Conservation (phyloP, 1,140 invertebrate species). For the Asbolus verrucosus region DNA sequence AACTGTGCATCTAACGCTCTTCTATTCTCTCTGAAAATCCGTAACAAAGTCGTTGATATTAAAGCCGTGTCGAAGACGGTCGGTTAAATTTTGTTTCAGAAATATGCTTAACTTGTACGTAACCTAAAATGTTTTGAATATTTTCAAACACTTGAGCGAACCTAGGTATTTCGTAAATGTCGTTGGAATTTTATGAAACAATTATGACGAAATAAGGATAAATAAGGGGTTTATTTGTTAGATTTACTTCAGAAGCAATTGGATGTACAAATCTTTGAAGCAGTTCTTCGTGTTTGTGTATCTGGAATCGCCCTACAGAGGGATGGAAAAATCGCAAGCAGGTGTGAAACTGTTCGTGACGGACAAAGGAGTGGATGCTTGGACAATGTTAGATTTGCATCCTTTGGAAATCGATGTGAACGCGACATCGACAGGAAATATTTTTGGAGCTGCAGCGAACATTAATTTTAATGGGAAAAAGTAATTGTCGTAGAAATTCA, state of each 20-base stretch:
- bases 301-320: slow-evolving; percentile 68
- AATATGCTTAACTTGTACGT: too few relatives aligned
- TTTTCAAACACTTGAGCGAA: too few relatives aligned
- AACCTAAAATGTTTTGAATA: too few relatives aligned
- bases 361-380: slow-evolving; percentile 49
- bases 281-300: slow-evolving; percentile 65
- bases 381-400: slow-evolving; percentile 51
- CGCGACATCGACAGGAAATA: slow-evolving; percentile 54
- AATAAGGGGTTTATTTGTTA: too few relatives aligned
- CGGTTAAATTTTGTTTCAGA: too few relatives aligned
- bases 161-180: too few relatives aligned
- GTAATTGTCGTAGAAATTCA: slow-evolving; percentile 39
- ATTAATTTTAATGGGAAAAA: slow-evolving; percentile 56
- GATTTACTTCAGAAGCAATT: slow-evolving; percentile 59
- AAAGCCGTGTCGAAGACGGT: too few relatives aligned
- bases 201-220: too few relatives aligned
- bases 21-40: too few relatives aligned
- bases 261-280: slow-evolving; percentile 68
- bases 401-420: slow-evolving; percentile 58
- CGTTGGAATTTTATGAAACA: too few relatives aligned
- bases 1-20: too few relatives aligned
- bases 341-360: slow-evolving; percentile 53
- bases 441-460: slow-evolving; percentile 50
- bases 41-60: too few relatives aligned
- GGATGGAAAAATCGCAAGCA: slow-evolving; percentile 66